A percentile compares a stretch with the other conserved stretches of the same genome.
phyloP scores from a whole-genome alignment of 2,113 vertebrate genomes.

The Podarcis cretensis region DNA sequence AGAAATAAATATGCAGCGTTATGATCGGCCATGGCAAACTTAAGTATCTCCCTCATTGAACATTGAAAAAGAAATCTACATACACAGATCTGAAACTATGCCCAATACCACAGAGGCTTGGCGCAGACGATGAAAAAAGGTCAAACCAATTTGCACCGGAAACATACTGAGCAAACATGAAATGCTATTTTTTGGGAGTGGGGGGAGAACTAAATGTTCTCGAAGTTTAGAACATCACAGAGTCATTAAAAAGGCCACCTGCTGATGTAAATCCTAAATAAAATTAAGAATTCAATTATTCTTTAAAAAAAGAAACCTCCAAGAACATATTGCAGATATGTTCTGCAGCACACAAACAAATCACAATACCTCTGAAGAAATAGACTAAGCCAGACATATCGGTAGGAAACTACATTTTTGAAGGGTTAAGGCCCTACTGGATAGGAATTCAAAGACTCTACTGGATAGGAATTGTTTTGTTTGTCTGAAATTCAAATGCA shows the following conservation, averaged over 20 bases:
- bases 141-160: constrained; percentile 1
- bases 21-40: background rate
- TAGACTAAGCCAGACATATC: background rate
- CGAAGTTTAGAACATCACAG: constrained; percentile 6
- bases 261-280: constrained; percentile 29
- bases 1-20: background rate
- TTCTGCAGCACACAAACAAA: background rate
- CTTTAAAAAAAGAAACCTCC: background rate
- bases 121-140: background rate
- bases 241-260: constrained; percentile 24
- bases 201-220: background rate
- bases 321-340: background rate
- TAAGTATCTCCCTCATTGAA: background rate
- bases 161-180: constrained; percentile 3
- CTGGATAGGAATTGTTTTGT: background rate
- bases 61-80: background rate
- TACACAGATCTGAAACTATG: background rate
- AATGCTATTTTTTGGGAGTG: background rate
- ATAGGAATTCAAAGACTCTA: background rate
- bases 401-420: background rate
- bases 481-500: background rate
- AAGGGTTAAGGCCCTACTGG: background rate
- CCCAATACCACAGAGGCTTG: background rate
- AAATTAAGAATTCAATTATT: constrained; percentile 28
- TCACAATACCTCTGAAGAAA: background rate